Conservation (phyloP, 2,888 invertebrate genomes). For the Chydorus sphaericus region DNA sequence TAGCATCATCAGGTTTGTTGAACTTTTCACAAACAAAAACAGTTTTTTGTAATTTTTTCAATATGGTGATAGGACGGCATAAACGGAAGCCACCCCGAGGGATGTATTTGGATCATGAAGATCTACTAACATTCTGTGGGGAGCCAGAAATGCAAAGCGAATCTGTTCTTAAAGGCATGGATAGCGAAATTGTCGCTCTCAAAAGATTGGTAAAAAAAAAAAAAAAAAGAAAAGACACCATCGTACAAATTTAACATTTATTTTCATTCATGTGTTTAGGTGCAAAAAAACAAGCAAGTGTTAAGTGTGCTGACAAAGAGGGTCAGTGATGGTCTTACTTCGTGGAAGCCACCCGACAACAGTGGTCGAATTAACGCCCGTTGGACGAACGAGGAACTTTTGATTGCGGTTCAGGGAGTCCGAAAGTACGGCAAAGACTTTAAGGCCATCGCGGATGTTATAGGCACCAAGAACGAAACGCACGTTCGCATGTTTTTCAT, state of each 20-base stretch:
- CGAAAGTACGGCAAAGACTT: conserved; percentile 58
- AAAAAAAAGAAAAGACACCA: neutral
- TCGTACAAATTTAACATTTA: neutral
- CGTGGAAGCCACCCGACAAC: conserved; percentile 45
- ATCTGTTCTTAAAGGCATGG: conserved; percentile 76
- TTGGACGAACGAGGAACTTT: conserved; percentile 84
- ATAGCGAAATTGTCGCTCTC: conserved; percentile 82
- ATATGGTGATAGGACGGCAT: conserved; percentile 20
- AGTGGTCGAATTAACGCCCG: conserved; percentile 48
- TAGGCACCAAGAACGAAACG: conserved; percentile 87
- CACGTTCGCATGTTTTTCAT: conserved; percentile 84
- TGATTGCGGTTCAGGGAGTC: conserved; percentile 71
- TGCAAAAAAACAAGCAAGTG: conserved; percentile 86
- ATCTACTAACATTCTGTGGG: conserved; percentile 79
- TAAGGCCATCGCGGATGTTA: conserved; percentile 82
- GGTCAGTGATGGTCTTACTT: conserved; percentile 45
- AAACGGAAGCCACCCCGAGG: conserved; percentile 82
- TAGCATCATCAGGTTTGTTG: neutral
- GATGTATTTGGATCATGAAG: conserved; percentile 95
- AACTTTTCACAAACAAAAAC: neutral
- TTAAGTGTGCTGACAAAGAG: conserved; percentile 74
- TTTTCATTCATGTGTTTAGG: conserved; percentile 41
- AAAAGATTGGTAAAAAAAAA: conserved; percentile 71
- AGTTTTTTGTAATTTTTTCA: too few species aligned
- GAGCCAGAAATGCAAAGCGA: conserved; percentile 58